Evolutionary conservation across 1,140 invertebrate genomes (phyloP), one percentile per base, ranked within the genome.

Genomic region (Drosophila kanapiae): DNA sequence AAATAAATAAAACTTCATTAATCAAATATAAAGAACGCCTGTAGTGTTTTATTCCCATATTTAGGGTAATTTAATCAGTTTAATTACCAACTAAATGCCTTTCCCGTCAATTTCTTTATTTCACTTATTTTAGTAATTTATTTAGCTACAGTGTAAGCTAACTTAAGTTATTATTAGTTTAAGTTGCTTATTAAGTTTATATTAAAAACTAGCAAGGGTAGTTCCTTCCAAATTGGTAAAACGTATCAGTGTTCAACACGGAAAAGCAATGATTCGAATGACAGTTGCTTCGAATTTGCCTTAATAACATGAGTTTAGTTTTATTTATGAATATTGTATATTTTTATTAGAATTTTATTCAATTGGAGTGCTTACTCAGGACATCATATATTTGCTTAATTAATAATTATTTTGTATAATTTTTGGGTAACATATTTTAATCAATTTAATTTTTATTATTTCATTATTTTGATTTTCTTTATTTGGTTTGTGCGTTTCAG

Each of bases 1-100:
- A 68, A 88, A 78, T 80, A 88, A 88, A 90, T 90, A 90, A 88
- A 88, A 90, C 67, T 90, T 88, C 70, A 88, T 76, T 90, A 90
- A 88, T 88, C 85, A 84, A 88, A 72, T 72, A 84, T 69, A 69
- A 42, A 11, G 11, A n/a, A 23, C 7, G 16, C 7, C 16, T 3
- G 53, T 23, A 38, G 47, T 14, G n/a, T 74, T 43, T 84, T 14
- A 54, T 42, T 83, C 0, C 3, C 4, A 4, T 14, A 13, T 18
- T 9, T 18, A 4, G 18, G 2, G 6, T 2, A 3, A 23, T 35
- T 53, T 31, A 29, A 23, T 23, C 23, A 23, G 23, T 23, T 23
- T 23, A 27, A 16, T 29, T 31, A 13, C 43, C 16, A n/a, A 14
- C 5, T 0, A 16, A n/a, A 16, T 4, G 1, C 4, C 27, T 35